Conservation (phyloP, 1,140 invertebrate genomes). For the Pantala flavescens region DNA sequence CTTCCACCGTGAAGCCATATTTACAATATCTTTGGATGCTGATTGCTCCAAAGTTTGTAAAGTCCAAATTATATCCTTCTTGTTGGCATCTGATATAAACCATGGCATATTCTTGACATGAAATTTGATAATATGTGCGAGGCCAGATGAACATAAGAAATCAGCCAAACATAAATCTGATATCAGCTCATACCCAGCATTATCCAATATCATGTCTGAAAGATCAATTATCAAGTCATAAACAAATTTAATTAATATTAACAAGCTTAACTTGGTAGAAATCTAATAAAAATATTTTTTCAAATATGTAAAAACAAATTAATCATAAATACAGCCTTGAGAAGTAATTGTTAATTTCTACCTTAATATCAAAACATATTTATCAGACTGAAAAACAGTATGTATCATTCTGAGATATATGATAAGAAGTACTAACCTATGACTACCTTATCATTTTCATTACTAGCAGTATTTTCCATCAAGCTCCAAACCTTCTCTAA, state of each 20-base stretch:
- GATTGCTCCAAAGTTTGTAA: constrained; percentile 35
- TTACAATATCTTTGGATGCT: constrained; percentile 29
- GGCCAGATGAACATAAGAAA: constrained; percentile 54
- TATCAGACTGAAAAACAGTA: too few species aligned
- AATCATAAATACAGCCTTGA: too few species aligned
- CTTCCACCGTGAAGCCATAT: constrained; percentile 33
- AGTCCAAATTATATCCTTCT: constrained; percentile 62
- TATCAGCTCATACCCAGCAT: constrained; percentile 88
- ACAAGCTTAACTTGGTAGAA: too few species aligned
- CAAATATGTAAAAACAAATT: too few species aligned
- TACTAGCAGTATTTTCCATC: constrained; percentile 24
- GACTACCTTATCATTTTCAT: constrained; percentile 24
- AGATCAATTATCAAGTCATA: too few species aligned
- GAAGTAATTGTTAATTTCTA: too few species aligned
- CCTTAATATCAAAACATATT: too few species aligned
- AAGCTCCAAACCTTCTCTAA: constrained; percentile 44
- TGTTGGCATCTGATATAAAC: constrained; percentile 89
- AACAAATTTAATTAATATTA: too few species aligned
- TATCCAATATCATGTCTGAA: constrained; percentile 80
- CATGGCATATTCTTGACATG: constrained; percentile 87
- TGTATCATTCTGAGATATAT: too few species aligned
- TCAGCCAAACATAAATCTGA: constrained; percentile 81
- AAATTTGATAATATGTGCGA: constrained; percentile 64
- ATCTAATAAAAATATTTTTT: too few species aligned
- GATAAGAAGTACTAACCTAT: constrained; percentile 27